Conservation (phyloP, 1,140 invertebrate species). For the Vanessa atalanta region DNA sequence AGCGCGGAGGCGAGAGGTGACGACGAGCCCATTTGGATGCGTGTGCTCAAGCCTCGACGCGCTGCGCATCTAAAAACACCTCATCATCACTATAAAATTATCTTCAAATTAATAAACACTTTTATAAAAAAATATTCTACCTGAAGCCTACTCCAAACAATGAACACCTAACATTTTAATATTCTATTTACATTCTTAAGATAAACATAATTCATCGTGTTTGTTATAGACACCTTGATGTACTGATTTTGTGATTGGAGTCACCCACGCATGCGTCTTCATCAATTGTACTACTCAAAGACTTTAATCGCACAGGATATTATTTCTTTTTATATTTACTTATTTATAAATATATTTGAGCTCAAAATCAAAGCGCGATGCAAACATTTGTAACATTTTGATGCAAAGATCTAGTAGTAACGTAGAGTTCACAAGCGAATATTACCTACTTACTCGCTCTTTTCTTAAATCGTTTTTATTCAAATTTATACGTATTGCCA, state of each 20-base stretch:
- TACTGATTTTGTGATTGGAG: constrained; percentile 1
- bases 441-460: background rate
- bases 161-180: constrained; percentile 18
- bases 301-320: background rate
- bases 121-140: constrained; percentile 42
- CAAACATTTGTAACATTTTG: background rate
- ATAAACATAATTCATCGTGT: constrained; percentile 12
- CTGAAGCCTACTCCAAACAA: constrained; percentile 18
- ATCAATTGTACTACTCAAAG: background rate
- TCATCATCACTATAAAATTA: constrained; percentile 52
- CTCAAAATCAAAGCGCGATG: background rate
- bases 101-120: constrained; percentile 61
- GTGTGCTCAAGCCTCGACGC: constrained; percentile 47
- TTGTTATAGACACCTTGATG: constrained; percentile 5
- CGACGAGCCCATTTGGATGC: constrained; percentile 70
- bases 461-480: background rate
- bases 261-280: constrained; percentile 1
- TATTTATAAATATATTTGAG: background rate
- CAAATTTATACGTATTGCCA: background rate
- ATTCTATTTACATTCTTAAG: constrained; percentile 15
- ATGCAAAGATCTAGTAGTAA: background rate
- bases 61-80: constrained; percentile 48
- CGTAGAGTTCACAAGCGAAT: background rate
- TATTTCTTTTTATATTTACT: background rate
- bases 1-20: constrained; percentile 60